Evolutionary conservation across 2,113 vertebrate genomes (phyloP), one percentile per base, ranked within the genome.

Genomic region (Chaenogobius annularis): DNA sequence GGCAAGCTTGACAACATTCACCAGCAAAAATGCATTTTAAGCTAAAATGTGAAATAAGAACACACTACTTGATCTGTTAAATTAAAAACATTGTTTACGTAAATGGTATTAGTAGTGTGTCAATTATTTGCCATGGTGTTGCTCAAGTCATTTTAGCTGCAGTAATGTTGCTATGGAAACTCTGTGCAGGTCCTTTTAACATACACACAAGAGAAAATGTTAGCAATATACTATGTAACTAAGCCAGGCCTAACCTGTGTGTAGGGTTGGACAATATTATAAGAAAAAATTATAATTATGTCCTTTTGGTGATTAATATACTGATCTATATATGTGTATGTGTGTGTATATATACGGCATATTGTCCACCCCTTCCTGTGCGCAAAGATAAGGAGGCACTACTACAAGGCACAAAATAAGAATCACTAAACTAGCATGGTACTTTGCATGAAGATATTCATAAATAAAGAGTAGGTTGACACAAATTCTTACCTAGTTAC

Each of bases 131-230:
- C 26, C 1, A 31, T 31, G 26, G 26, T 31, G 52, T 55, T 59
- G 31, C 56, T 58, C 12, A 58, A 59, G 22, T 7, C 11, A 7
- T 59, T 59, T 26, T 31, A 59, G 23, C 11, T 26, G 56, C 22
- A 59, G 56, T 11, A 59, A 59, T 5, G 55, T 59, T 59, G 56
- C 56, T 26, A 59, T 59, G 56, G 23, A 59, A 26, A 31, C 56
- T 59, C 31, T 59, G 54, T 56, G 3, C 22, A 56, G 54, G 7
- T 11, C 20, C 50, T 54, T n/a, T 8, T 55, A 55, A 55, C 54
- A 22, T 22, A 22, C 10, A 55, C 19, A 11, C n/a, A 20, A 22
- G 3, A 55, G n/a, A 22, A 55, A 2, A 55, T 55, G 10, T 22
- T 55, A 10, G 10, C 10, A 55, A 11, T 55, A 1, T 22, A 55